Percentiles rank a stretch among this genome's conserved stretches.
Conservation (phyloP, 2,113 vertebrate genomes). For the Nothoprocta pentlandii region DNA sequence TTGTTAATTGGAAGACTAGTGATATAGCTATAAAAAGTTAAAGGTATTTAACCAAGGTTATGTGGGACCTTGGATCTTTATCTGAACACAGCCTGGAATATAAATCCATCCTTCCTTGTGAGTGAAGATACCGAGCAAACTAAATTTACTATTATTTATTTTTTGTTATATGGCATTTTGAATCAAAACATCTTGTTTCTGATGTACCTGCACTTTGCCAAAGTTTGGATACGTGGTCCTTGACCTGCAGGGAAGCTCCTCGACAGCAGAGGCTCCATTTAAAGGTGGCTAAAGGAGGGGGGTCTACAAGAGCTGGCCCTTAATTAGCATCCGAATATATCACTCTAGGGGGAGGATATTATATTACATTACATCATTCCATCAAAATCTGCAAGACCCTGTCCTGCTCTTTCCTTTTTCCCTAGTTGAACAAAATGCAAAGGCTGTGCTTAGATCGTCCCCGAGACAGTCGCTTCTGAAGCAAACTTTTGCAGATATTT, state of each 20-base stretch:
- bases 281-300: neutral
- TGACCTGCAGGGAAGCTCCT: neutral
- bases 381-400: neutral
- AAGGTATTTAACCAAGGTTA: neutral
- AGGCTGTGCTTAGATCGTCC: neutral
- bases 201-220: neutral
- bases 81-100: neutral
- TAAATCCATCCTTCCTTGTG: neutral
- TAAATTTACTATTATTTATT: neutral
- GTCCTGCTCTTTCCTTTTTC: conserved; percentile 11
- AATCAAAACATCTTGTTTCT: neutral
- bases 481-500: conserved; percentile 31
- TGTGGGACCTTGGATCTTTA: neutral
- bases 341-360: no score
- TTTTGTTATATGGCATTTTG: neutral
- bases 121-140: neutral
- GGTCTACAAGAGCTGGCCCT: neutral
- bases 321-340: neutral
- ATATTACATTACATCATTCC: neutral
- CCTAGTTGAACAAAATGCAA: neutral
- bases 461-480: neutral
- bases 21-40: neutral
- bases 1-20: neutral
- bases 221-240: neutral
- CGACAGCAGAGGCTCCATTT: neutral